Percentiles rank a stretch among this genome's conserved stretches.
phyloP scores from a whole-genome alignment of 2,797 vertebrate genomes.

The Cottoperca gobio region DNA sequence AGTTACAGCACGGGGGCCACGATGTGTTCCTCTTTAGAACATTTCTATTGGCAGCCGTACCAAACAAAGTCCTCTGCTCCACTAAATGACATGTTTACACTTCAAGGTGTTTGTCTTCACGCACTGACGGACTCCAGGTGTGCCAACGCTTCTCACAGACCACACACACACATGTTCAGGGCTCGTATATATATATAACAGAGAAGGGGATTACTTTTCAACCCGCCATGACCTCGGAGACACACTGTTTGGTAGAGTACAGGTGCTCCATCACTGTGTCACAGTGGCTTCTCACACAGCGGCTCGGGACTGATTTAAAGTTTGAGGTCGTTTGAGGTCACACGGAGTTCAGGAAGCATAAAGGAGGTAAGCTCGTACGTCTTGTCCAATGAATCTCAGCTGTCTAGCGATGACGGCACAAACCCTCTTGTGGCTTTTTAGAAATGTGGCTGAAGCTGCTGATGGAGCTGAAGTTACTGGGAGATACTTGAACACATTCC shows the following conservation, averaged over 20 bases:
- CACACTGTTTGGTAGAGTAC: slow-evolving; percentile 4
- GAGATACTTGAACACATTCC: background rate
- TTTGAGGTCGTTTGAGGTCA: slow-evolving; percentile 22
- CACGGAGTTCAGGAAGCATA: slow-evolving; percentile 3
- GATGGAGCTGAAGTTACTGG: background rate
- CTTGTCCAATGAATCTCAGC: background rate
- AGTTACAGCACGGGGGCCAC: background rate
- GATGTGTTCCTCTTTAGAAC: slow-evolving; percentile 6
- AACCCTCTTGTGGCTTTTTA: background rate
- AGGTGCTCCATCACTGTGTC: slow-evolving; percentile 1
- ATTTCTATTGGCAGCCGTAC: slow-evolving; percentile 41
- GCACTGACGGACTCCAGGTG: background rate
- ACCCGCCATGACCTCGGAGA: slow-evolving; percentile 18
- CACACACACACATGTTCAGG: slow-evolving; percentile 5
- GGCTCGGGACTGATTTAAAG: slow-evolving; percentile 12
- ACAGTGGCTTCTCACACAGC: slow-evolving; percentile 5
- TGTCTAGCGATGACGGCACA: background rate
- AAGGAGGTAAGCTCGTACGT: background rate
- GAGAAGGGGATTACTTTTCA: slow-evolving; percentile 1
- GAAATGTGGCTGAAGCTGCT: slow-evolving; percentile 8
- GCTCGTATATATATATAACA: background rate
- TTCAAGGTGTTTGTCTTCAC: slow-evolving; percentile 23
- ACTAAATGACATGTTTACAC: slow-evolving; percentile 29
- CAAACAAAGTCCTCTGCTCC: slow-evolving; percentile 27
- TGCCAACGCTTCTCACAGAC: slow-evolving; percentile 14